phyloP scores from a whole-genome alignment of 2,888 invertebrate genomes.

The Tricholauxania praeusta region DNA sequence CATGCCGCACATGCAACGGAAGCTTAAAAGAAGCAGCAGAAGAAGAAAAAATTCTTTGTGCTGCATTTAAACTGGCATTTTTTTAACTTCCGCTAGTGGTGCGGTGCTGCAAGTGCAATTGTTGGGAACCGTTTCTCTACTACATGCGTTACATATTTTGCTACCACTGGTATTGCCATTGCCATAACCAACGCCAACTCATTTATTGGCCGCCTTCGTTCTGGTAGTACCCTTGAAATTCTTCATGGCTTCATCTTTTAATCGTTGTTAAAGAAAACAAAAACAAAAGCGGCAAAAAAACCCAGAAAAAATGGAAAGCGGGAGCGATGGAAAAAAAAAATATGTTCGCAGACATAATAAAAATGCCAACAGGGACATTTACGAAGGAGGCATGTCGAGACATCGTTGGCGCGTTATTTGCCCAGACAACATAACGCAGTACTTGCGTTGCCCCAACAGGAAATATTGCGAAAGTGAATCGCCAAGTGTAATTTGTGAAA shows the following conservation, averaged over 20 bases:
- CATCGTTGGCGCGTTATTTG: constrained; percentile 25
- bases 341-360: constrained; percentile 51
- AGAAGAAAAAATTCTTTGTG: constrained; percentile 20
- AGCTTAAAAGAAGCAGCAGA: neutral
- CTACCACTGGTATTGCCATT: too few relatives aligned
- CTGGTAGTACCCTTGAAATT: constrained; percentile 7
- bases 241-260: constrained; percentile 11
- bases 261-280: constrained; percentile 12
- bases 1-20: neutral
- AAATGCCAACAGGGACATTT: constrained; percentile 51
- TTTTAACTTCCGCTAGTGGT: constrained; percentile 12
- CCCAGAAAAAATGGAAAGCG: neutral
- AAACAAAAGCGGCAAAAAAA: neutral
- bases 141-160: too few relatives aligned
- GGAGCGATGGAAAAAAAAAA: constrained; percentile 30
- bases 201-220: neutral
- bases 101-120: too few relatives aligned
- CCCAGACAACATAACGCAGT: constrained; percentile 32
- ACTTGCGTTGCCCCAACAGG: constrained; percentile 33
- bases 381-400: constrained; percentile 49
- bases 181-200: neutral
- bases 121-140: too few relatives aligned
- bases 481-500: constrained; percentile 25
- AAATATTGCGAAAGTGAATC: neutral
- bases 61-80: neutral